These are phyloP conservation scores for Cantharis flavilabris DNA, from an alignment of 2,888 invertebrate species.

Conservation along the genomic window DNA sequence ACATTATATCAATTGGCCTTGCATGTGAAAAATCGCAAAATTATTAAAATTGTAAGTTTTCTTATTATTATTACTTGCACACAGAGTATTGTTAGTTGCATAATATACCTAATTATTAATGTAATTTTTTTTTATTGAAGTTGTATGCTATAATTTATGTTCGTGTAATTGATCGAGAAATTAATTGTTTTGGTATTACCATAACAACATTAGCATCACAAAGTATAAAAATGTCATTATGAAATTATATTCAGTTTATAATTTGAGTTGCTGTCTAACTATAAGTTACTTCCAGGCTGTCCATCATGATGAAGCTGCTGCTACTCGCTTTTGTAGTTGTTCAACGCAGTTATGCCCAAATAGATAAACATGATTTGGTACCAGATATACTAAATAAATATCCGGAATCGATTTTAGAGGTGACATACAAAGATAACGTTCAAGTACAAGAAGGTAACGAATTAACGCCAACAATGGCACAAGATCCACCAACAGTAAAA, in stretches of 20 bases:
- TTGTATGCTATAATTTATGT: background rate
- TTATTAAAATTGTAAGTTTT: background rate
- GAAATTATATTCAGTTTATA: background rate
- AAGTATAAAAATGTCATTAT: background rate
- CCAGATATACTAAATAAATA: background rate
- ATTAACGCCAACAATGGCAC: constrained; percentile 73
- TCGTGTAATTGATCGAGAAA: background rate
- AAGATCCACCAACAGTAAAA: constrained; percentile 67
- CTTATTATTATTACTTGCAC: background rate
- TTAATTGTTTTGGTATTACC: background rate
- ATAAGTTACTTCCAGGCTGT: background rate
- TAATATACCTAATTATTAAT: background rate
- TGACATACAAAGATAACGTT: background rate
- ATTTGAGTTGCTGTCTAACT: background rate
- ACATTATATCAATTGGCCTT: background rate
- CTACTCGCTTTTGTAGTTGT: background rate
- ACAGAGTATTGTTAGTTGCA: background rate
- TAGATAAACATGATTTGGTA: background rate
- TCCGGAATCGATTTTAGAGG: background rate
- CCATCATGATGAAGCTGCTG: background rate
- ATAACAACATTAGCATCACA: background rate
- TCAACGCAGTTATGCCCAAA: background rate
- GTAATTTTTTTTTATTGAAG: background rate
- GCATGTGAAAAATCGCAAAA: background rate
- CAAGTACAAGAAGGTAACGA: constrained; percentile 62